Base-by-base conservation (phyloP, 2,888 invertebrate genomes). In the Erynnis tages region DNA sequence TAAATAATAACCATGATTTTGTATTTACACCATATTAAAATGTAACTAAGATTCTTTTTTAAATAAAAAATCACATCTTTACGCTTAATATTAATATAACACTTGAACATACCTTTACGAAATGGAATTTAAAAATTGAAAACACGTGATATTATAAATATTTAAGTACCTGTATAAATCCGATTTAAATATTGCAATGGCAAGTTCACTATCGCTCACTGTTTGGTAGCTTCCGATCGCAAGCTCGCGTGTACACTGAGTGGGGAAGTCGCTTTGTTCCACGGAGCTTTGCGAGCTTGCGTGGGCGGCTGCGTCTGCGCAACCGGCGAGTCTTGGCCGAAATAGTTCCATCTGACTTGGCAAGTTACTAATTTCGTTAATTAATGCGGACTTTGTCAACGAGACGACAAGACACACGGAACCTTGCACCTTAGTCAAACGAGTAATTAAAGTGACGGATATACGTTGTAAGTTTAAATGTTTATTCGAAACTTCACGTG, bases 211-310 rank as follows among this genome's bases (percentile, higher is more conserved):
- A n/a, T 41, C 27, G 19, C n/a, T 11, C 25, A 50, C 40, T 49
- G 29, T 21, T 5, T 25, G 11, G 7, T 58, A 79, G 84, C 78
- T 78, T 73, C 67, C 73, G 65, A 67, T 64, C 56, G 67, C 69
- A 77, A 81, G 84, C 73, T 83, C 76, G 70, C 78, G 73, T 69
- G 71, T 74, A 72, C 65, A 89, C 88, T 89, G 87, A 80, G 62
- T 59, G 63, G 53, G 56, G 56, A 59, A 27, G 50, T 66, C 55
- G 73, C 74, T 69, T 62, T 67, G 68, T 66, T 77, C 81, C 82
- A 81, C 83, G 79, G 79, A 79, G 73, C 79, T 63, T 68, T 64
- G 50, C 67, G 78, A 74, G 76, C 78, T 76, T 69, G 85, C 79
- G 88, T 85, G 79, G 86, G 87, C 73, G 77, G 47, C 56, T 65